phyloP scores from a whole-genome alignment of 2,888 invertebrate species.

The Lucinisca nassula region DNA sequence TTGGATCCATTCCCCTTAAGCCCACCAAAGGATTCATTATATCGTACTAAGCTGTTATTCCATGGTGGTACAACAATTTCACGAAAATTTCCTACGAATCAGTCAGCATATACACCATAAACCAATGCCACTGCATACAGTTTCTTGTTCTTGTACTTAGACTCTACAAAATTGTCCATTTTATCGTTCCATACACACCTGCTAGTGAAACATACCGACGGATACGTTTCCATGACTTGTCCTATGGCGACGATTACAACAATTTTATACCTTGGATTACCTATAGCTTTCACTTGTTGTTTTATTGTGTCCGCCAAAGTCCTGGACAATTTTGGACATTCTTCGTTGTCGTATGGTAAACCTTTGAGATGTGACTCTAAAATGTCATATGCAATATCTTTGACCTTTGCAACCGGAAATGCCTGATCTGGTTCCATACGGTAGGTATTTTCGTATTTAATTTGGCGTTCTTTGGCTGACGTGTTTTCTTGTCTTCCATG shows the following conservation, averaged over 20 bases:
- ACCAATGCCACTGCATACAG: conserved; percentile 81
- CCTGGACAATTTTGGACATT: conserved; percentile 72
- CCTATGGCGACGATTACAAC: conserved; percentile 80
- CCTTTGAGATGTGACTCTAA: conserved; percentile 72
- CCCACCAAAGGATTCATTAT: no score
- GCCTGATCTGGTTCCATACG: conserved; percentile 77
- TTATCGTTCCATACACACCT: conserved; percentile 83
- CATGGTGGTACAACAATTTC: no score
- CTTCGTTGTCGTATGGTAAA: conserved; percentile 76
- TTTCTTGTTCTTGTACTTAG: conserved; percentile 72
- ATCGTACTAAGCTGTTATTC: no score
- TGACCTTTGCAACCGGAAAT: conserved; percentile 70
- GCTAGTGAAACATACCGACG: conserved; percentile 79
- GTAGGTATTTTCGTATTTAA: conserved; percentile 81
- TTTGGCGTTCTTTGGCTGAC: conserved; percentile 59
- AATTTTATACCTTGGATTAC: conserved; percentile 79
- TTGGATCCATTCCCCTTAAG: no score
- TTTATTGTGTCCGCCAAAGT: conserved; percentile 79
- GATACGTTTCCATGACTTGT: conserved; percentile 63
- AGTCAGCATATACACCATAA: conserved; percentile 81
- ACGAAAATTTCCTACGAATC: not conserved
- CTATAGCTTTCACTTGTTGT: conserved; percentile 78
- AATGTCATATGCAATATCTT: conserved; percentile 71
- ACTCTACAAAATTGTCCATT: conserved; percentile 81
- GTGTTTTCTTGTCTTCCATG: conserved; percentile 73